Evolutionary conservation across 2,797 vertebrate genomes (phyloP), one percentile per base, ranked within the genome.

Genomic region (Poecilia picta): DNA sequence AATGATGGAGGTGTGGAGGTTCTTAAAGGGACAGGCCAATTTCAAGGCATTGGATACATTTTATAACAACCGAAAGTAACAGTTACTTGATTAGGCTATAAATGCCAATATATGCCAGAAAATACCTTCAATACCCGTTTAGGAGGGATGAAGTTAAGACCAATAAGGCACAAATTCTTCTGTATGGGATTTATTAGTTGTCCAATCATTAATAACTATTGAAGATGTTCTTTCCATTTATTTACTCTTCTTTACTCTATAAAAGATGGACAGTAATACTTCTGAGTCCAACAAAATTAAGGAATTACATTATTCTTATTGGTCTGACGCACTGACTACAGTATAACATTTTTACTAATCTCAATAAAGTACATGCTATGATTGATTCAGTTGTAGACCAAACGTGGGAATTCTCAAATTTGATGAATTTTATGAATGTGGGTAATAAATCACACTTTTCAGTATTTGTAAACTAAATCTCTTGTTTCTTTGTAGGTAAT

Each of bases 401-500:
- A 41, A 39, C 1, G 2, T 68, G 62, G 33, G 15, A 66, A 8
- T 66, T 59, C 28, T 62, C 13, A 33, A 15, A 68, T 68, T 10
- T 66, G 33, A 39, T 36, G 0, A 18, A 23, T 66, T 66, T 66
- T 66, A 33, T 62, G 7, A 66, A 39, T 66, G 3, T 3, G 18
- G 8, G 39, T 15, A 43, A 70, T 6, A n/a, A 41, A 70, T n/a
- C 23, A 12, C 11, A 25, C 39, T 70, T 70, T 43, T 70, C 10
- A n/a, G 11, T 70, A 43, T 70, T 43, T 43, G 66, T 15, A 53
- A 83, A 31, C 53, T 0, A 59, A 51, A 7, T 13, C 6, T 53
- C 47, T 53, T 85, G 16, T 79, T 84, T 87, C 81, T 80, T 80
- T 25, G 87, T 93, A 99, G 98, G 98, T 99, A 96, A 99, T 99